Evolutionary conservation across 2,888 invertebrate genomes (phyloP).

Genomic region (Oxycera nigricornis): DNA sequence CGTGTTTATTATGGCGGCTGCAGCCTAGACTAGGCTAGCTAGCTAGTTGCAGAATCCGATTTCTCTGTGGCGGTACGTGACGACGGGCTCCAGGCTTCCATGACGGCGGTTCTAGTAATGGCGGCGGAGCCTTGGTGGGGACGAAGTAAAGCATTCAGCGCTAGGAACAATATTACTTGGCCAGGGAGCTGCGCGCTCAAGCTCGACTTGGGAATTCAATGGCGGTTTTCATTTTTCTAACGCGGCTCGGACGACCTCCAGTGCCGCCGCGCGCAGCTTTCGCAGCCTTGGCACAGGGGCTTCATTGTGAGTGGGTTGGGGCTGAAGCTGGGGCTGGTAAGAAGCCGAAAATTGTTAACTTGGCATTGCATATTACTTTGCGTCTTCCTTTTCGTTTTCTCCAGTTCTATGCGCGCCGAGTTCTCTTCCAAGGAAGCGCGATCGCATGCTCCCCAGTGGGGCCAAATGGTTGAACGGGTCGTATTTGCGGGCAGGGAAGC

Average conservation of each 20-base stretch:
- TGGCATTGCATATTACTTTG: constrained; percentile 37
- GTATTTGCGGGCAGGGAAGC: not conserved
- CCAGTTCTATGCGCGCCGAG: not conserved
- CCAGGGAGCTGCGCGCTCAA: constrained; percentile 10
- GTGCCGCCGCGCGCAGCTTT: not conserved
- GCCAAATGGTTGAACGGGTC: not conserved
- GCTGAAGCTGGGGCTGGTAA: constrained; percentile 11
- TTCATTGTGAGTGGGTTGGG: constrained; percentile 11
- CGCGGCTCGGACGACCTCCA: not conserved
- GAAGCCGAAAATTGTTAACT: constrained; percentile 23
- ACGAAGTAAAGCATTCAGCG: not conserved
- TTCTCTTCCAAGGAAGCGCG: constrained; percentile 44
- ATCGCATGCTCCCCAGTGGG: constrained; percentile 25
- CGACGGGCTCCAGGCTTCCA: constrained; percentile 6
- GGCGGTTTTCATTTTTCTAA: not conserved
- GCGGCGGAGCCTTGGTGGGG: not conserved
- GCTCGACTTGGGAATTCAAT: constrained; percentile 3
- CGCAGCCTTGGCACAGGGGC: constrained; percentile 11
- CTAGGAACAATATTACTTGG: not conserved
- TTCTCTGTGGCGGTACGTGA: constrained; percentile 4
- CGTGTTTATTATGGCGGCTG: not conserved
- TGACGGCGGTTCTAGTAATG: not conserved
- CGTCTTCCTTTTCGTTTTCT: constrained; percentile 15
- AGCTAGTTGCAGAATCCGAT: not conserved
- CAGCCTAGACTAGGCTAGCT: not conserved